Evolutionary conservation across 2,797 vertebrate species (phyloP).

Genomic region (Phataginus tricuspis): DNA sequence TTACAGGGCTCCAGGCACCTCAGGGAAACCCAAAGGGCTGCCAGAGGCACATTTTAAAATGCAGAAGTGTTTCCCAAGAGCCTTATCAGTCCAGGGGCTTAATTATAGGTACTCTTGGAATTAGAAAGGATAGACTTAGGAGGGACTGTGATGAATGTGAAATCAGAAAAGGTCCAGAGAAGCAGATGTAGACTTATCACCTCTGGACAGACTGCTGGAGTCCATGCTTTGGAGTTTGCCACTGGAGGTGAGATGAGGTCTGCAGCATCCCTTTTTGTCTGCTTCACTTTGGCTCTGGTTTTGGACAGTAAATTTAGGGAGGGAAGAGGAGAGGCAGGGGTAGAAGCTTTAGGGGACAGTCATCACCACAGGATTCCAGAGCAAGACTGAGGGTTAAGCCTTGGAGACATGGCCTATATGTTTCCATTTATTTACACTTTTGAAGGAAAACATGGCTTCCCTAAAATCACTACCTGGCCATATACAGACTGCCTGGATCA

Average conservation of each 20-base stretch:
- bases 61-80: fast-evolving
- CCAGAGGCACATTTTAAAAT: too few relatives aligned
- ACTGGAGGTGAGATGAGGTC: neutral
- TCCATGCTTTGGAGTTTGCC: neutral
- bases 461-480: neutral
- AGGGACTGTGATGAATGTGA: neutral
- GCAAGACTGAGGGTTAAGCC: too few relatives aligned
- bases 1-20: too few relatives aligned
- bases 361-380: too few relatives aligned
- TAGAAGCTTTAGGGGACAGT: too few relatives aligned
- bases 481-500: neutral
- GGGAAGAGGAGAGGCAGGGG: too few relatives aligned
- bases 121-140: neutral
- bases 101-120: neutral
- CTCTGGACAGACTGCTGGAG: neutral
- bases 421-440: too few relatives aligned
- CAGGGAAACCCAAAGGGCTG: too few relatives aligned
- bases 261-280: neutral
- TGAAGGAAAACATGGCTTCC: too few relatives aligned
- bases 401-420: too few relatives aligned
- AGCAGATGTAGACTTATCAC: neutral
- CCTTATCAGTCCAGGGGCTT: too few relatives aligned
- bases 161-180: neutral
- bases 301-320: neutral
- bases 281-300: neutral